These are phyloP conservation scores for Fopius arisanus DNA, from an alignment of 1,140 invertebrate genomes.

Conservation along the genomic window DNA sequence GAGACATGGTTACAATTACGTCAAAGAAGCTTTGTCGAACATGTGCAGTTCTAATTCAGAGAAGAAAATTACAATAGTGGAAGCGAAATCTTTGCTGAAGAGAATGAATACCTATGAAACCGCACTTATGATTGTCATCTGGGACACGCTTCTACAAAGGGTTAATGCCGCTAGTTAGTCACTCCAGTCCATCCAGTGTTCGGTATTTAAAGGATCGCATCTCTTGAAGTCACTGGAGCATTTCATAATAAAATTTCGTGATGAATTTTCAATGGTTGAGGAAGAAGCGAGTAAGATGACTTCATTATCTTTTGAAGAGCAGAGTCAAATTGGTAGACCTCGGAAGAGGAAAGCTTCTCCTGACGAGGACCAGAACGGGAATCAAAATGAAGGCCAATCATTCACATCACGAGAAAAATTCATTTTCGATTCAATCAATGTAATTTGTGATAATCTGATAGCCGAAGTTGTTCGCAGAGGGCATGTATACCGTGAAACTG, in stretches of 20 bases:
- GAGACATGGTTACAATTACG: slow-evolving; percentile 37
- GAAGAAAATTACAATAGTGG: slow-evolving; percentile 38
- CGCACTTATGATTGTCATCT: slow-evolving; percentile 36
- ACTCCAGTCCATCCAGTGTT: slow-evolving; percentile 37
- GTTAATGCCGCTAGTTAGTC: slow-evolving; percentile 33
- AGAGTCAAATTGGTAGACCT: no score
- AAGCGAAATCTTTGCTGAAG: slow-evolving; percentile 32
- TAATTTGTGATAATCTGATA: no score
- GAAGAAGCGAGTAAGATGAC: no score
- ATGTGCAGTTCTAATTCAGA: slow-evolving; percentile 39
- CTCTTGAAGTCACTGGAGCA: slow-evolving; percentile 33
- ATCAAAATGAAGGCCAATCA: no score
- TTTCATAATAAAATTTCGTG: slow-evolving; percentile 31
- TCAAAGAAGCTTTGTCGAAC: slow-evolving; percentile 37
- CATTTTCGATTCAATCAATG: no score
- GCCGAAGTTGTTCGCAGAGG: no score
- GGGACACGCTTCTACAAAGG: slow-evolving; percentile 32
- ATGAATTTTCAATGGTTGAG: neutral
- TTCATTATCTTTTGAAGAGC: no score
- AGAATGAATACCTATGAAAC: slow-evolving; percentile 41
- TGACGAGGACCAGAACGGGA: no score
- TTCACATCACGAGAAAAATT: no score
- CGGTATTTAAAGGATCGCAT: slow-evolving; percentile 36
- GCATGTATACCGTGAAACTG: neutral
- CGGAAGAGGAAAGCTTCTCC: no score